phyloP scores from a whole-genome alignment of 23 tunicate genomes.

The Trididemnum clinides region DNA sequence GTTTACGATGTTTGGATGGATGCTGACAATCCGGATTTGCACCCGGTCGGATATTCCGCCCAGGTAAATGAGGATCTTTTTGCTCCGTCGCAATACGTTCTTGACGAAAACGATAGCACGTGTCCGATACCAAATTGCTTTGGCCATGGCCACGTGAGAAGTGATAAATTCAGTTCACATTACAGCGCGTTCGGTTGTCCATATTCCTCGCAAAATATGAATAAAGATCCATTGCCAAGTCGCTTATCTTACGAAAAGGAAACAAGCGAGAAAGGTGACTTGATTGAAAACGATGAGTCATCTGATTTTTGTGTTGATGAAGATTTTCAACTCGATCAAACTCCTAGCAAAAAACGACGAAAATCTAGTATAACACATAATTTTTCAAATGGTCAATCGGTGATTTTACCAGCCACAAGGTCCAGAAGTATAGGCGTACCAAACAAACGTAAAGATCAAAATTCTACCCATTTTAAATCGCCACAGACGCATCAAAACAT shows the following conservation, averaged over 20 bases:
- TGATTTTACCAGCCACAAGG: background rate
- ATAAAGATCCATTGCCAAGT: conserved; percentile 7
- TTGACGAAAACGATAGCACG: background rate
- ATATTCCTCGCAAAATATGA: conserved; percentile 47
- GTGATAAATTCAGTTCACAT: conserved; percentile 31
- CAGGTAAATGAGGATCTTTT: conserved; percentile 45
- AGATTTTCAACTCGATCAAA: background rate
- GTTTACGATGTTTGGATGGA: conserved; percentile 57
- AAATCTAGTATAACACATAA: background rate
- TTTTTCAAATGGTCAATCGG: background rate
- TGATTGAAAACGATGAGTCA: no score
- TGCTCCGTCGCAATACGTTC: conserved; percentile 18
- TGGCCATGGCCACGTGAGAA: conserved; percentile 58
- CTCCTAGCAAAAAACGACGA: background rate
- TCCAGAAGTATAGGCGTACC: no score
- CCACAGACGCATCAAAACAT: background rate
- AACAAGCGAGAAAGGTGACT: no score
- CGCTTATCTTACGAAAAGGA: background rate
- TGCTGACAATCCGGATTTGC: conserved; percentile 54
- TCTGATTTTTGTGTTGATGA: background rate
- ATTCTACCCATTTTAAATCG: background rate
- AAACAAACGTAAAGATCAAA: no score
- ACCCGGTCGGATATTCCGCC: conserved; percentile 56
- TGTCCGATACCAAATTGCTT: conserved; percentile 62
- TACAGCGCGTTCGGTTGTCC: conserved; percentile 75